Base-by-base conservation (phyloP, 2,113 vertebrate species). In the Tachysurus fulvidraco region DNA sequence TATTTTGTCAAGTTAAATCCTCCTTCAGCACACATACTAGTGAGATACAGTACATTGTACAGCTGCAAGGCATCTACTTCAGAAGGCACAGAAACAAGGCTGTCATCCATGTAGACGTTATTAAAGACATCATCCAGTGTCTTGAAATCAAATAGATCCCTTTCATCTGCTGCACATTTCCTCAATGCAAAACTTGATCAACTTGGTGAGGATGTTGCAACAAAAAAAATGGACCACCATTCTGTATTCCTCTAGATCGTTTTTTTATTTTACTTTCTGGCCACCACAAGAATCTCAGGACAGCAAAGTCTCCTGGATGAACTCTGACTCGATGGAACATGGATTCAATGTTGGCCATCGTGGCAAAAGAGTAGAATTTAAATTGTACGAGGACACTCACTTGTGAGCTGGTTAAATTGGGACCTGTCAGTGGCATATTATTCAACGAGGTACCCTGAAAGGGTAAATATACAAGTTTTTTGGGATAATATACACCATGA, bases 361-460 rank as follows among this genome's bases (percentile, higher is more conserved):
- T 1, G 36, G 36, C 1, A 36, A 36, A 1, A 36, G 36, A 36
- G 36, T 1, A 36, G 36, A 36, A 36, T 36, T 57, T 8, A 41
- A 85, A 85, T 46, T 23, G 0, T n/a, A n/a, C n/a, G 0, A 84
- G 65, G 44, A 84, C 83, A 41, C 67, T 57, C n/a, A 84, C 4
- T 52, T 73, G 50, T 4, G 67, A 10, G 59, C 52, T 84, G 1
- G 50, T 84, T 73, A 84, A 25, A 36, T 73, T 28, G 23, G 65
- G 50, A 36, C 83, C 59, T 74, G 59, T 67, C 11, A 74, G n/a
- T 59, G 73, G 67, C 14, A 73, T 11, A 41, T 84, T 28, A 84
- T 74, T 84, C 28, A 84, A 16, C 16, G 67, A 74, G 36, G 30
- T 84, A 59, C 83, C 83, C 1, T 83, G 82, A 36, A 36, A 36